phyloP scores from a whole-genome alignment of 2,797 vertebrate species.

The Podarcis siculus region DNA sequence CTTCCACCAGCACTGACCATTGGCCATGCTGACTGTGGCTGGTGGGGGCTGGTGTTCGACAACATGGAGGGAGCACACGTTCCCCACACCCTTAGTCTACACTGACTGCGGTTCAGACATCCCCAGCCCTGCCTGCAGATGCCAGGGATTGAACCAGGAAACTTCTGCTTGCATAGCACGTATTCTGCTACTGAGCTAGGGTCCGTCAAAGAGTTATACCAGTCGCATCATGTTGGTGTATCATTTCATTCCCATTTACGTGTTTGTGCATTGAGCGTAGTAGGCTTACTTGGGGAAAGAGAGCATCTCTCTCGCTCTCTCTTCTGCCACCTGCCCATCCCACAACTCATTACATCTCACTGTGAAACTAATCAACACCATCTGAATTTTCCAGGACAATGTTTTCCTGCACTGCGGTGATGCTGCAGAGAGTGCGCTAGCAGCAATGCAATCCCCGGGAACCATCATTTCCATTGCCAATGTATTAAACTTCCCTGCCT shows the following conservation, averaged over 20 bases:
- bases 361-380: conserved; percentile 47
- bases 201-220: too few species aligned
- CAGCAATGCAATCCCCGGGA: conserved; percentile 46
- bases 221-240: neutral
- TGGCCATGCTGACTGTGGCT: too few species aligned
- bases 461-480: conserved; percentile 68
- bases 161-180: neutral
- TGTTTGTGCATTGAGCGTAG: conserved; percentile 17
- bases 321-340: conserved; percentile 4
- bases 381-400: conserved; percentile 57
- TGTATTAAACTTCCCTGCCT: conserved; percentile 76
- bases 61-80: neutral
- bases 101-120: too few species aligned
- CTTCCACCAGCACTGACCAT: neutral
- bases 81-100: too few species aligned
- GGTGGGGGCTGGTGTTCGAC: too few species aligned
- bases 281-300: conserved; percentile 39
- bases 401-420: neutral
- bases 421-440: conserved; percentile 5
- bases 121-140: too few species aligned
- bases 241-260: neutral
- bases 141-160: neutral
- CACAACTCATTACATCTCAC: conserved; percentile 26
- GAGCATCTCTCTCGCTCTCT: conserved; percentile 26
- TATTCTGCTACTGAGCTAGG: neutral